Evolutionary conservation across 2,888 invertebrate genomes (phyloP), one percentile per base, ranked within the genome.

Genomic region (Drosophila formosana): DNA sequence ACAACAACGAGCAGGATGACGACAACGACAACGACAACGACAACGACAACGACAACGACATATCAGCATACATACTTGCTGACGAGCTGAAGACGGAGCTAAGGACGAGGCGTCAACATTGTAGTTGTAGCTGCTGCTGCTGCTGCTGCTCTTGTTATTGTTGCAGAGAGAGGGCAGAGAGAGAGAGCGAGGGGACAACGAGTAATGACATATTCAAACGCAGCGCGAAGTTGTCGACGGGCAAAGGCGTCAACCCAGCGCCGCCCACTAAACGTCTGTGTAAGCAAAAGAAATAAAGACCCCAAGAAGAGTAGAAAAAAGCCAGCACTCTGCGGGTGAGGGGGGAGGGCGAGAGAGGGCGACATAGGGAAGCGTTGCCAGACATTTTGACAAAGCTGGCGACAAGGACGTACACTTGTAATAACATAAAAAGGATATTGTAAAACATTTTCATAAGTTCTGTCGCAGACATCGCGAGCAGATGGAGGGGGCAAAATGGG

Each of bases 381-480:
- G 90, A 89, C 89, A 88, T 84, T 84, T 86, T 90, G 89, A 90
- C 90, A 90, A 91, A 91, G 82, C 85, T 90, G 91, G 80, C 89
- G 91, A 90, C 90, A 90, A 90, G 90, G 86, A 89, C 88, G 66
- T 77, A 89, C 81, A 87, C 85, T 88, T 88, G 90, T 90, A 88
- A 89, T 89, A 90, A 91, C 90, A 91, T 89, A 89, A 90, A 90
- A 90, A 90, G 90, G 91, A 91, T 90, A 90, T 90, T 90, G 90
- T 90, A 82, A 86, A 90, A 90, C 91, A 90, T 89, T 90, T 90
- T 89, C 85, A 86, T 90, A 90, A 90, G 88, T 88, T 89, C 85
- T 73, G 63, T 78, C 73, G 78, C 79, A 73, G 77, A 67, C 53
- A 71, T 55, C 39, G n/a, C 30, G 55, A 11, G 11, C 11, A 30